Percentiles rank a stretch among this genome's conserved stretches.
These are phyloP conservation scores for Tachina lurida DNA, from an alignment of 2,888 invertebrate genomes.

Conservation along the genomic window DNA sequence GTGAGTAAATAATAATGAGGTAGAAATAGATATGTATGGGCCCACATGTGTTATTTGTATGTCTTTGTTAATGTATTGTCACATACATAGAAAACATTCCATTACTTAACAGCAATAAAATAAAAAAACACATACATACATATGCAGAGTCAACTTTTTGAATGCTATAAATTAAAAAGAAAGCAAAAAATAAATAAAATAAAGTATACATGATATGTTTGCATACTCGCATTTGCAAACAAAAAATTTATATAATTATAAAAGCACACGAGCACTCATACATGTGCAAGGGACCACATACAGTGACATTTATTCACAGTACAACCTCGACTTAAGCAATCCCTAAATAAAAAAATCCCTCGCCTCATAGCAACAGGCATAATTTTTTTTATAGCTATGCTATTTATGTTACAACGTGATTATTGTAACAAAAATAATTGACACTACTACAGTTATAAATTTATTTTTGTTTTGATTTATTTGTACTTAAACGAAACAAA, in stretches of 20 bases:
- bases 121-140: conserved; percentile 42
- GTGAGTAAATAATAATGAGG: conserved; percentile 46
- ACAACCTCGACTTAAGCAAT: no score
- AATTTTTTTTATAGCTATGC: no score
- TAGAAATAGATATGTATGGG: conserved; percentile 16
- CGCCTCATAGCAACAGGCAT: no score
- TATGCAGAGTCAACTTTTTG: conserved; percentile 75
- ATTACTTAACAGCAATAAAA: conserved; percentile 58
- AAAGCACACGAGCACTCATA: conserved; percentile 28
- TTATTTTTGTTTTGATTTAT: no score
- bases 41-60: not conserved
- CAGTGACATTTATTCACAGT: not conserved
- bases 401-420: no score
- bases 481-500: no score
- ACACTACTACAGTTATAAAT: no score
- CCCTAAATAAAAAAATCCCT: no score
- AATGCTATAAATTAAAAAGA: conserved; percentile 78
- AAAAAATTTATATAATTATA: conserved; percentile 21
- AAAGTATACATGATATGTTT: conserved; percentile 56
- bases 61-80: conserved; percentile 34
- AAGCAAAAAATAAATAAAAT: no score
- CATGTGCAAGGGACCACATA: conserved; percentile 10
- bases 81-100: conserved; percentile 40
- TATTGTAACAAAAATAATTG: no score
- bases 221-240: not conserved